Conservation (phyloP, 2,113 vertebrate species). For the Colius striatus region DNA sequence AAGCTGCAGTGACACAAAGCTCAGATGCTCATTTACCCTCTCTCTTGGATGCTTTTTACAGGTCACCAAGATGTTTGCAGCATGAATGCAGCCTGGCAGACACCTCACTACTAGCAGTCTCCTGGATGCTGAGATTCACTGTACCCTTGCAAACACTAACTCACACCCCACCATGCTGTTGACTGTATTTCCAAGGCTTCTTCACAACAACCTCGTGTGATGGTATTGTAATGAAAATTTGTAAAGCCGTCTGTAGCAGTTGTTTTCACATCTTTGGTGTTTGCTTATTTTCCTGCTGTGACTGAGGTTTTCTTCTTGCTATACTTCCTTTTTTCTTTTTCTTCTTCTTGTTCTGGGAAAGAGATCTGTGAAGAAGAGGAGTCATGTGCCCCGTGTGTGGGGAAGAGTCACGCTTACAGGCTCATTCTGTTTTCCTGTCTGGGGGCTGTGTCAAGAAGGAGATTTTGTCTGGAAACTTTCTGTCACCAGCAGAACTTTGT, state of each 20-base stretch:
- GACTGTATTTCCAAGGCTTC: not conserved
- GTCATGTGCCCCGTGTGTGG: not conserved
- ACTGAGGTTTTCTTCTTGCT: not conserved
- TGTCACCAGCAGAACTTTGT: not conserved
- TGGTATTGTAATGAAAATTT: not conserved
- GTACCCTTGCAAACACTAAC: not conserved
- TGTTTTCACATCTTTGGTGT: accelerated
- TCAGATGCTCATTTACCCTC: not conserved
- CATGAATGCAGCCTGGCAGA: not conserved
- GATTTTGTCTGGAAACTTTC: not conserved
- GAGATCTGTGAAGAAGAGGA: slow-evolving; percentile 36
- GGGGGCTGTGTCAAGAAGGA: not conserved
- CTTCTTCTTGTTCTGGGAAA: not conserved
- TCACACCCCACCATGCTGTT: not conserved
- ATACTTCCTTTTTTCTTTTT: not conserved
- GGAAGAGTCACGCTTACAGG: not conserved
- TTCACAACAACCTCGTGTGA: not conserved
- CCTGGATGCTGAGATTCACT: not conserved
- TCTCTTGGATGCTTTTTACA: slow-evolving; percentile 22
- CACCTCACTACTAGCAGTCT: not conserved
- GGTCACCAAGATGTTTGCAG: not conserved
- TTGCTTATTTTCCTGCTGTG: not conserved
- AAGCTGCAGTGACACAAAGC: slow-evolving; percentile 6
- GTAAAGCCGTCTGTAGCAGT: not conserved
- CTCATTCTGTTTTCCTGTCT: slow-evolving; percentile 1